Evolutionary conservation across 2,888 invertebrate genomes (phyloP), one percentile per base, ranked within the genome.

Genomic region (Athrips mouffetella): DNA sequence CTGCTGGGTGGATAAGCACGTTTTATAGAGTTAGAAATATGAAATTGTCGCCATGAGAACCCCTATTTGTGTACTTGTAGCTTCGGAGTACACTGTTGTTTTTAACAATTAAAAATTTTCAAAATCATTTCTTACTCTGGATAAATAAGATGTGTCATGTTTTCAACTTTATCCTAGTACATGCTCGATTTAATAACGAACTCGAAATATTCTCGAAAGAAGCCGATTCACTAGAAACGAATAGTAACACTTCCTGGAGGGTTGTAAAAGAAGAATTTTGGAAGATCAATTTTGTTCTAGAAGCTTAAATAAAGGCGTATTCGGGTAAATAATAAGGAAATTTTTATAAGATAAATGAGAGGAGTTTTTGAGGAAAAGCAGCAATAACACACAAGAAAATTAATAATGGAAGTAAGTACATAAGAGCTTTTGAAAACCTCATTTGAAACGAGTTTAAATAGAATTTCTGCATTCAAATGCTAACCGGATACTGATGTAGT

Each of bases 251-350:
- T 35, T 11, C n/a, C 10, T 16, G 11, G 27, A 35, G 50, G 46
- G 27, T 42, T 46, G 46, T 35, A 21, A 35, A 47, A 42, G 46
- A 50, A 50, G 47, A 50, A 50, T 46, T n/a, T 50, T 50, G 46
- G 37, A n/a, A 50, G 50, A 50, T 50, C 50, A 50, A 50, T 50
- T 50, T 47, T 46, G 41, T 50, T 47, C 50, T 16, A 35, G 40
- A 42, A 33, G 50, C 50, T 47, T 47, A 40, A 50, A 50, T 46
- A 47, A 47, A 37, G 49, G 35, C 21, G 31, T 49, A 33, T 45
- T 30, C 6, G 8, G 20, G 41, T 49, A 49, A 49, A 46, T 49
- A 40, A 41, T 40, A 41, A 39, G 30, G 39, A 46, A 41, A 33
- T 25, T 15, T 45, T 45, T 33, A 23, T 35, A 35, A 33, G 33